phyloP scores from a whole-genome alignment of 1,140 invertebrate genomes.

The Brachionus sp. region DNA sequence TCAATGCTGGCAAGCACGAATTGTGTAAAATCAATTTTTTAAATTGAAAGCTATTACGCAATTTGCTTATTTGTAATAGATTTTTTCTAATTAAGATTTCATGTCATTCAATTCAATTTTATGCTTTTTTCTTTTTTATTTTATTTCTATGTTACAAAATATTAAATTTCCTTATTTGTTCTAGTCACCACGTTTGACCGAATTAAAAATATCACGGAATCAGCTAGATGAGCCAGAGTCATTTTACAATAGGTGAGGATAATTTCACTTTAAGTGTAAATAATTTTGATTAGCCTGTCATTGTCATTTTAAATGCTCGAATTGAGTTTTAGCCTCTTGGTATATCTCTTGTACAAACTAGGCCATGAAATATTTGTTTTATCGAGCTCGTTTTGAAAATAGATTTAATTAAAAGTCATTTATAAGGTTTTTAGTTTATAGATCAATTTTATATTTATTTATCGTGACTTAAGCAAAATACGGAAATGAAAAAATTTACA shows the following conservation, averaged over 20 bases:
- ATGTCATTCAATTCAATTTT: conserved; percentile 14
- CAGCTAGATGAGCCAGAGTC: neutral
- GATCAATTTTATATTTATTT: conserved; percentile 26
- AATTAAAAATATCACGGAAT: conserved; percentile 2
- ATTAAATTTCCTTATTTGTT: conserved; percentile 25
- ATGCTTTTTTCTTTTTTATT: neutral
- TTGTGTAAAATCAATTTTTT: conserved; percentile 12
- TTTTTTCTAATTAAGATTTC: conserved; percentile 26
- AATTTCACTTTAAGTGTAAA: conserved; percentile 1
- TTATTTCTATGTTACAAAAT: neutral
- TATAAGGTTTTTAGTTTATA: conserved; percentile 20
- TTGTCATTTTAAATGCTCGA: conserved; percentile 16
- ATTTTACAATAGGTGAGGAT: neutral
- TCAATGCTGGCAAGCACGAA: neutral
- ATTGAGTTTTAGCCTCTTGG: conserved; percentile 3
- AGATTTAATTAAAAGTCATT: conserved; percentile 42
- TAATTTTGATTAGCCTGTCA: conserved; percentile 11
- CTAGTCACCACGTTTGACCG: conserved; percentile 5
- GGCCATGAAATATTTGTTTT: conserved; percentile 40
- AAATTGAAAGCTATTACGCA: conserved; percentile 26
- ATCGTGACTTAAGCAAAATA: conserved; percentile 25
- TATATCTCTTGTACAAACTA: neutral
- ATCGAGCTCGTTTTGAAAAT: conserved; percentile 23
- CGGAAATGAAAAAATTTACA: conserved; percentile 31
- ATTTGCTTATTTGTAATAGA: neutral